A percentile compares a stretch with the other conserved stretches of the same genome.
phyloP scores from a whole-genome alignment of 2,888 invertebrate genomes.

The Noctua comes region DNA sequence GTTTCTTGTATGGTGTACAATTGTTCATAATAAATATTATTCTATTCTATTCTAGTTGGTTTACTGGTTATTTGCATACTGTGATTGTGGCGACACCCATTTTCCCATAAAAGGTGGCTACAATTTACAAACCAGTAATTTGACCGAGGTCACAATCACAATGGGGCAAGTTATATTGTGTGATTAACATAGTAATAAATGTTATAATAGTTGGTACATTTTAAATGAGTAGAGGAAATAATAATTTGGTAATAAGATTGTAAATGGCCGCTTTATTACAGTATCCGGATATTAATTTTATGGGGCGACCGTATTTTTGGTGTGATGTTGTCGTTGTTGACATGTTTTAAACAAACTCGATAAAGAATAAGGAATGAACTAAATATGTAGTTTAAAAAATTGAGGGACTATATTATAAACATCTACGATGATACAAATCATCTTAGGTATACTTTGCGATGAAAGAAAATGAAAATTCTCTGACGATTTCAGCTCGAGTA shows the following conservation, averaged over 20 bases:
- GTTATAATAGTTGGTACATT: slow-evolving; percentile 41
- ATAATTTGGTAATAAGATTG: slow-evolving; percentile 47
- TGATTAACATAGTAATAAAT: slow-evolving; percentile 38
- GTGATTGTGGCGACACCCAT: slow-evolving; percentile 14
- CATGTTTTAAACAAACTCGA: slow-evolving; percentile 17
- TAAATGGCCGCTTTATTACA: slow-evolving; percentile 48
- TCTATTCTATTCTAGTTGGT: neutral
- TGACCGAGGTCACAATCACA: slow-evolving; percentile 45
- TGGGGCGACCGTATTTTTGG: slow-evolving; percentile 18
- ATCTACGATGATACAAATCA: too few relatives aligned
- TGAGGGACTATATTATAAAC: neutral
- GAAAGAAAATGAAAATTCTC: too few relatives aligned
- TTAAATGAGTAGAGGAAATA: slow-evolving; percentile 55
- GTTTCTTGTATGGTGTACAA: too few relatives aligned
- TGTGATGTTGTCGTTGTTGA: slow-evolving; percentile 13
- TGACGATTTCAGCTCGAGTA: neutral
- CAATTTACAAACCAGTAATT: slow-evolving; percentile 58
- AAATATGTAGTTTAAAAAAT: neutral
- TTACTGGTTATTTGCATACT: neutral
- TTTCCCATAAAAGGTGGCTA: slow-evolving; percentile 50
- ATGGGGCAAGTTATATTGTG: slow-evolving; percentile 23
- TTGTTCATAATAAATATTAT: too few relatives aligned
- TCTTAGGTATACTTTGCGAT: too few relatives aligned
- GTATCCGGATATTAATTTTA: slow-evolving; percentile 58
- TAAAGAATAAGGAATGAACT: neutral